Base-by-base conservation (phyloP, 2,113 vertebrate genomes). In the Limanda limanda region DNA sequence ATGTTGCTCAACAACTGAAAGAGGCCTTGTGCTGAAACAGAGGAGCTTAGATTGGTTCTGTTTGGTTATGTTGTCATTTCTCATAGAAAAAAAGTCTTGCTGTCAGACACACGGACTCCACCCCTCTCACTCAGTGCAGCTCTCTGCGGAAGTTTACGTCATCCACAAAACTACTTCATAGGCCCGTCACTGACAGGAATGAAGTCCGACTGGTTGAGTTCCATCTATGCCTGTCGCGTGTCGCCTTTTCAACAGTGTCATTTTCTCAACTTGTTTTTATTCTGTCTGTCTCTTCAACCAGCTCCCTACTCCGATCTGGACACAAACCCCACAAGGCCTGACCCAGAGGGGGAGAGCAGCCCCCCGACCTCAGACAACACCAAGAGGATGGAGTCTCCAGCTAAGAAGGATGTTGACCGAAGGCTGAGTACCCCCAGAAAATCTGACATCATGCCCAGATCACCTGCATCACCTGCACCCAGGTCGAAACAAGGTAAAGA, bases 321-420 rank as follows among this genome's bases (percentile, higher is more conserved):
- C 20, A 37, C 51, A 9, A 88, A 79, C 23, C 84, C 76, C 10
- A 75, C 63, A 0, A 88, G 86, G 51, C 84, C 86, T 4, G 86
- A 88, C 42, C 89, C 88, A 0, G 91, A 93, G 71, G 92, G 91
- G 63, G 86, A 80, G 56, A 93, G 84, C 63, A 86, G 86, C 69
- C 88, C 89, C 31, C 81, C 59, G 17, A 86, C 85, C 42, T 82
- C 64, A 0, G 89, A 88, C 8, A 54, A 25, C 40, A 18, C 24
- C 2, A 76, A 68, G 58, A 90, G 70, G 76, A 90, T 81, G 79
- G 86, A 83, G 52, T 83, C 91, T 54, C 85, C 89, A 7, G 76
- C 23, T 1, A 92, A 83, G 80, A 90, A 85, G 31, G 84, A 91
- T 5, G 3, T 45, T 0, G 85, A 88, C 12, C 60, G 9, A 17